phyloP scores from a whole-genome alignment of 2,888 invertebrate genomes.

The Chaetoderma sp. region DNA sequence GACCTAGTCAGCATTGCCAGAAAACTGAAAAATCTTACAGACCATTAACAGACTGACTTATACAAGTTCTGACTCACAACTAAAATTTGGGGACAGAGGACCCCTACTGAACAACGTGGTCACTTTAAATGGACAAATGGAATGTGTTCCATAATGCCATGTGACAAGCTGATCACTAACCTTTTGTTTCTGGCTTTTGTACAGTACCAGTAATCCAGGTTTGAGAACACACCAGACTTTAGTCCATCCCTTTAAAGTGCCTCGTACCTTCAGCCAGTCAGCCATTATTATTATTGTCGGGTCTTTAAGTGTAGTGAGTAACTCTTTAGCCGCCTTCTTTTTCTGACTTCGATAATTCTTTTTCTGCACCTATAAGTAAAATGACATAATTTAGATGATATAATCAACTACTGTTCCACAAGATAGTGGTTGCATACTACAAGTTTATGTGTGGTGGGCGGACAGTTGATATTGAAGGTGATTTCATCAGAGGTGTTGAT shows the following conservation, averaged over 20 bases:
- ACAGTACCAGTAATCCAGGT: conserved; percentile 88
- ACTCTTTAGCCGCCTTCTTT: conserved; percentile 89
- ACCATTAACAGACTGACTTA: too few species aligned
- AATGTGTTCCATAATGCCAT: too few species aligned
- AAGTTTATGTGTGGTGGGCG: too few species aligned
- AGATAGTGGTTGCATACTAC: too few species aligned
- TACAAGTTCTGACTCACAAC: too few species aligned
- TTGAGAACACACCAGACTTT: conserved; percentile 95
- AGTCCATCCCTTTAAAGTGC: conserved; percentile 94
- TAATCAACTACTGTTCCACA: too few species aligned
- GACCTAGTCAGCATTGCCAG: not conserved
- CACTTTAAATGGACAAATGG: too few species aligned
- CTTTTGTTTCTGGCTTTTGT: conserved; percentile 92
- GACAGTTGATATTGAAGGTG: not conserved
- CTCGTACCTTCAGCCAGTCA: conserved; percentile 93
- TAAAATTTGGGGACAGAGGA: too few species aligned
- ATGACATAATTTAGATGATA: too few species aligned
- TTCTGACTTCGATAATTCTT: conserved; percentile 83
- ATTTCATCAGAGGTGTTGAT: not conserved
- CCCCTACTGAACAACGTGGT: too few species aligned
- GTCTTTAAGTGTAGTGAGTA: conserved; percentile 89
- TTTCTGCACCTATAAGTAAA: conserved; percentile 79
- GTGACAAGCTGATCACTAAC: conserved; percentile 64
- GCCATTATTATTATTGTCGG: conserved; percentile 92
- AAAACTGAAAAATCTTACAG: not conserved